Conservation (phyloP, 2,888 invertebrate species). For the Eucriotettix oculatus region DNA sequence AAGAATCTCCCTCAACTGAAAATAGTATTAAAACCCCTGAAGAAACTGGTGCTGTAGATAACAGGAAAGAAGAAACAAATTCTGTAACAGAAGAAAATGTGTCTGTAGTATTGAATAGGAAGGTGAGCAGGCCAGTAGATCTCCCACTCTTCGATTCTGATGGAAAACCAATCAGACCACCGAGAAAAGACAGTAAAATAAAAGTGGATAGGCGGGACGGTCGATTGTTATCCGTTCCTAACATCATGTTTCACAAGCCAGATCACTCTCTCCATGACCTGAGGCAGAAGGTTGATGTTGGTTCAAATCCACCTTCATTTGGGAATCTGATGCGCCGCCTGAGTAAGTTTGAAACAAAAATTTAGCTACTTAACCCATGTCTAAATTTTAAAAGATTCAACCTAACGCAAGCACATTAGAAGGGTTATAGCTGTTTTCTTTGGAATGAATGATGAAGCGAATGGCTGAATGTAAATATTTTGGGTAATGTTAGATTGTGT, state of each 20-base stretch:
- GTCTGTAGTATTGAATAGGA: constrained; percentile 22
- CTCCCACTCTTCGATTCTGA: constrained; percentile 38
- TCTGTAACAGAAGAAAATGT: neutral
- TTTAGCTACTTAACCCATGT: neutral
- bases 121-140: constrained; percentile 40
- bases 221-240: constrained; percentile 59
- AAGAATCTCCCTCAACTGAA: neutral
- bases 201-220: constrained; percentile 41
- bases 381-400: neutral
- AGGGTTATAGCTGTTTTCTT: neutral
- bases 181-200: constrained; percentile 30
- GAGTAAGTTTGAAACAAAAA: constrained; percentile 54
- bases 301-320: constrained; percentile 34
- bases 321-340: constrained; percentile 67
- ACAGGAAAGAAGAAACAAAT: neutral
- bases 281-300: constrained; percentile 33
- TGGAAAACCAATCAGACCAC: constrained; percentile 36
- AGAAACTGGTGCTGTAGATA: neutral
- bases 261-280: constrained; percentile 28
- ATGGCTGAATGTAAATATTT: constrained; percentile 6
- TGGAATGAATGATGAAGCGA: constrained; percentile 6
- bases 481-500: constrained; percentile 3
- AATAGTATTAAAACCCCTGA: neutral
- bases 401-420: constrained; percentile 1
- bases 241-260: constrained; percentile 43